Base-by-base conservation (phyloP, 2,888 invertebrate species). In the Seira sanloemensis region DNA sequence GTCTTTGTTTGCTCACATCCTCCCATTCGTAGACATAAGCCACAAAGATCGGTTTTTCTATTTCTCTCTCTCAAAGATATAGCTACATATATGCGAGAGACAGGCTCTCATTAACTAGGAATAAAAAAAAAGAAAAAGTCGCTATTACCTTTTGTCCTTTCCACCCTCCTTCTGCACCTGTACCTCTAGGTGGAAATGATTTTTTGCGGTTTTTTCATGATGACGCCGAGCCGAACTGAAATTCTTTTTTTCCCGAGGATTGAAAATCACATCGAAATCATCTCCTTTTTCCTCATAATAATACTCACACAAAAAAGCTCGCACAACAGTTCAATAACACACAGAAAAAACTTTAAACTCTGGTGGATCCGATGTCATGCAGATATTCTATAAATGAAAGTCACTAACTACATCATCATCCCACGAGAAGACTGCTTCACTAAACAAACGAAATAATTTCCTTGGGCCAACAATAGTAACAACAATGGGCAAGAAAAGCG, bases 281-380 rank as follows among this genome's bases (percentile, higher is more conserved):
- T 18, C 19, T 71, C 69, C 9, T 27, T 9, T 25, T 19, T 62
- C 66, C n/a, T 19, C 54, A 54, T 68, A 77, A 37, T 23, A 62
- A n/a, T 2, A 27, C 19, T 58, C 25, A 68, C 24, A 21, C 67
- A 71, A 62, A 65, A 69, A 72, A 73, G 27, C 69, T n/a, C n/a
- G n/a, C n/a, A n/a, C n/a, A n/a, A 82, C 82, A 77, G 82, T 82
- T 82, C 82, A 82, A 82, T 69, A 77, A 82, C 82, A 82, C 76
- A 81, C n/a, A n/a, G 19, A 75, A 82, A 72, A 66, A 82, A 68
- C 72, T 66, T 66, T 68, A n/a, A n/a, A n/a, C n/a, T n/a, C n/a
- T n/a, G n/a, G n/a, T n/a, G n/a, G n/a, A n/a, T 67, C 54, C 16
- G 71, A 76, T 82, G 82, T 72, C 81, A 81, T 81, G 37, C 16